These are phyloP conservation scores for Macrophya alboannulata DNA, from an alignment of 2,888 invertebrate genomes.

Conservation along the genomic window DNA sequence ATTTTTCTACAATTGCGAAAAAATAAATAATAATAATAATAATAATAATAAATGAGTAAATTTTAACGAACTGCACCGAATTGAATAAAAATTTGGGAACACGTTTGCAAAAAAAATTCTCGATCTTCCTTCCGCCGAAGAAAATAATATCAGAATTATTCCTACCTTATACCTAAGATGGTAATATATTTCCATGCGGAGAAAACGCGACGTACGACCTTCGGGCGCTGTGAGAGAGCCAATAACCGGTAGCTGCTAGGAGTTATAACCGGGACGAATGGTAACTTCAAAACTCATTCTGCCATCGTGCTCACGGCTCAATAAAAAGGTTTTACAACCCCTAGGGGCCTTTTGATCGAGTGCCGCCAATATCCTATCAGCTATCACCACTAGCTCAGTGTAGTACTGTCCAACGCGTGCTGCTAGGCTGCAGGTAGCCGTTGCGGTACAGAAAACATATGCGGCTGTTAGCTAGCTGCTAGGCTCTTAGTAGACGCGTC, in stretches of 20 bases:
- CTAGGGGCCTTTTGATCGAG: conserved; percentile 70
- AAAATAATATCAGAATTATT: neutral
- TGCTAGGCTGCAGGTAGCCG: neutral
- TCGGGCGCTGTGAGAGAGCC: conserved; percentile 52
- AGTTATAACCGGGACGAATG: conserved; percentile 78
- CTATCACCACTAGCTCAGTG: conserved; percentile 67
- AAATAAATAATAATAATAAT: neutral
- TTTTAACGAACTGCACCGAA: no score
- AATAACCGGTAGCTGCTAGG: conserved; percentile 75
- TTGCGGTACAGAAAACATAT: neutral
- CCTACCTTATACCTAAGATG: neutral
- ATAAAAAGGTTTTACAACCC: conserved; percentile 62
- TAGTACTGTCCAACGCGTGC: neutral
- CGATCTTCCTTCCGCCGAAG: neutral
- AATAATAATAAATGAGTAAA: no score
- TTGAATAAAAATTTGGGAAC: neutral
- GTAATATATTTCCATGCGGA: conserved; percentile 46
- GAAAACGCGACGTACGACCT: conserved; percentile 1
- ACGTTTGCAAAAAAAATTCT: neutral
- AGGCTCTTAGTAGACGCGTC: conserved; percentile 70
- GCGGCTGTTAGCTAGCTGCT: conserved; percentile 56
- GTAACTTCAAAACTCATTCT: conserved; percentile 73
- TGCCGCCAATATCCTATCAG: conserved; percentile 71
- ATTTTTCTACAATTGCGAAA: neutral
- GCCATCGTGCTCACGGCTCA: conserved; percentile 61